A percentile compares a stretch with the other conserved stretches of the same genome.
These are phyloP conservation scores for Carterocephalus palaemon DNA, from an alignment of 2,888 invertebrate species.

Conservation along the genomic window DNA sequence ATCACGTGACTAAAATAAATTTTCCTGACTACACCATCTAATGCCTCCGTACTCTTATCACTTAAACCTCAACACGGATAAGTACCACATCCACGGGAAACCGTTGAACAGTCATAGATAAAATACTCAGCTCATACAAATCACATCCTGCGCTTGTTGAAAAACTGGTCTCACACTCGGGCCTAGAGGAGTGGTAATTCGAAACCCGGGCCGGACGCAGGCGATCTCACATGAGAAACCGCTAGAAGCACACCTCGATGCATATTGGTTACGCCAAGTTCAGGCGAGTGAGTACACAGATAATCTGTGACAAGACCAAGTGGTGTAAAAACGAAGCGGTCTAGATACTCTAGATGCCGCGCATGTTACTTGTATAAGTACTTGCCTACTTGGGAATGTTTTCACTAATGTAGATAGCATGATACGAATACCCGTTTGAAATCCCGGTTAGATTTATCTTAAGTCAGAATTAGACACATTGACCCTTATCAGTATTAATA, in stretches of 20 bases:
- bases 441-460: no score
- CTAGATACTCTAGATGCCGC: slow-evolving; percentile 12
- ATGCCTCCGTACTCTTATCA: no score
- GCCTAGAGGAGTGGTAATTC: slow-evolving; percentile 37
- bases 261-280: slow-evolving; percentile 53
- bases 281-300: slow-evolving; percentile 31
- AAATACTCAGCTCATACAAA: no score
- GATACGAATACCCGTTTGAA: no score
- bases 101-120: no score
- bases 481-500: no score
- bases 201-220: slow-evolving; percentile 51
- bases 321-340: slow-evolving; percentile 23
- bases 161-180: slow-evolving; percentile 17
- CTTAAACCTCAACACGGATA: no score
- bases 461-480: no score
- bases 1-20: no score
- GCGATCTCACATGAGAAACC: slow-evolving; percentile 63
- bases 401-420: slow-evolving; percentile 36
- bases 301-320: slow-evolving; percentile 25
- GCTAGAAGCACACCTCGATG: slow-evolving; percentile 51
- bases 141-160: slow-evolving; percentile 19
- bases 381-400: slow-evolving; percentile 14
- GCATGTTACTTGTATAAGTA: slow-evolving; percentile 11
- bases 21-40: no score
- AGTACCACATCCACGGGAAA: no score